Conservation (phyloP, 2,113 vertebrate species). For the Oreotrochilus melanogaster region DNA sequence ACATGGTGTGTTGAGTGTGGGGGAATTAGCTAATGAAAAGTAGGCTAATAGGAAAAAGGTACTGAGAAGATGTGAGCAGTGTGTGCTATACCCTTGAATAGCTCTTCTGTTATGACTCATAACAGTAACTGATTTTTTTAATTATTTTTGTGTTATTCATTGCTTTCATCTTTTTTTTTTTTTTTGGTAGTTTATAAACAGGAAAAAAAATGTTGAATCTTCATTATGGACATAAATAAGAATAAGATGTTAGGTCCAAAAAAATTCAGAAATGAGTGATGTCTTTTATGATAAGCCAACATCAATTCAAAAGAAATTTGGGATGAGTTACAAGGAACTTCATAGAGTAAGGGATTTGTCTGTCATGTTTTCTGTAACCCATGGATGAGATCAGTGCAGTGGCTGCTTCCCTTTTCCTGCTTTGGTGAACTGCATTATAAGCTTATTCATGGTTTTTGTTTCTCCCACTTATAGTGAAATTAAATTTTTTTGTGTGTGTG, state of each 20-base stretch:
- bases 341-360: background rate
- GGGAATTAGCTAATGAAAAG: background rate
- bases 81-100: background rate
- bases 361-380: background rate
- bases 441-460: background rate
- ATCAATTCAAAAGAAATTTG: background rate
- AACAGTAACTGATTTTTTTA: background rate
- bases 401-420: background rate
- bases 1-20: background rate
- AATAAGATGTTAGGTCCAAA: background rate
- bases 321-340: background rate
- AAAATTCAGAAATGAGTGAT: background rate
- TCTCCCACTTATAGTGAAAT: background rate
- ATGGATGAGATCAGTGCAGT: background rate
- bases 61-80: background rate
- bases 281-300: background rate
- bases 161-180: background rate
- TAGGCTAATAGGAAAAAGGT: background rate
- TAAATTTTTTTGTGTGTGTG: background rate
- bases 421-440: background rate
- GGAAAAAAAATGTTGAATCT: background rate
- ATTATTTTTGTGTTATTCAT: background rate
- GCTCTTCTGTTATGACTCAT: background rate
- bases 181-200: background rate
- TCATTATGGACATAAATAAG: background rate